These are phyloP conservation scores for Aselliscus stoliczkanus DNA, from an alignment of 2,797 vertebrate genomes.

Conservation along the genomic window DNA sequence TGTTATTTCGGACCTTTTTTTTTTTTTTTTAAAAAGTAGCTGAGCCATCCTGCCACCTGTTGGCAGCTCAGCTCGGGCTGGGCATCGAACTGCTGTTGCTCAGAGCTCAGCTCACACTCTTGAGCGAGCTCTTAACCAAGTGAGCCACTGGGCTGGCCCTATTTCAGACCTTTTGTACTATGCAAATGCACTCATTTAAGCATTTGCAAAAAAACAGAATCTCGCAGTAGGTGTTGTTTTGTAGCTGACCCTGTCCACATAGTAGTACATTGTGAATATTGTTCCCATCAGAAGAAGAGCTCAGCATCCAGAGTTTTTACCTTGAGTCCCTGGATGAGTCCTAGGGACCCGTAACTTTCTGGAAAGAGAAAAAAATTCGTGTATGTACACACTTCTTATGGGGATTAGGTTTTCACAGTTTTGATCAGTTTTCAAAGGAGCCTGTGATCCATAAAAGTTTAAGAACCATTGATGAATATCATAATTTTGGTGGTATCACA, in stretches of 20 bases:
- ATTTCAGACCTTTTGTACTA: background rate
- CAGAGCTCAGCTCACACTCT: too few relatives aligned
- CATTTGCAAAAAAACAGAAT: background rate
- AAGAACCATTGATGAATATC: background rate
- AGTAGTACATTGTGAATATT: background rate
- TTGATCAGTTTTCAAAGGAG: background rate
- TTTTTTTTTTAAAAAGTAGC: too few relatives aligned
- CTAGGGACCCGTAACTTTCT: background rate
- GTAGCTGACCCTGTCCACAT: background rate
- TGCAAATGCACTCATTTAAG: background rate
- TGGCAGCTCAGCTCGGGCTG: too few relatives aligned
- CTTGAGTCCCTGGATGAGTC: background rate
- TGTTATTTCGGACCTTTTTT: background rate
- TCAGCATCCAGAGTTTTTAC: background rate
- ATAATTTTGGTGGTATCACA: background rate
- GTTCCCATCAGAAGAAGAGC: background rate
- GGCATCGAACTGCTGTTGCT: too few relatives aligned
- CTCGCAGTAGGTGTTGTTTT: background rate
- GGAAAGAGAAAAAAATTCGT: background rate
- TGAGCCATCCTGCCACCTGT: too few relatives aligned
- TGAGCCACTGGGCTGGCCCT: too few relatives aligned
- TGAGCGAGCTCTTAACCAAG: too few relatives aligned
- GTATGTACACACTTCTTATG: background rate
- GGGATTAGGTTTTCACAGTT: background rate
- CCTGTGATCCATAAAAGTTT: background rate